A percentile compares a stretch with the other conserved stretches of the same genome.
Evolutionary conservation across 2,113 vertebrate species (phyloP).

Genomic region (Physeter macrocephalus): DNA sequence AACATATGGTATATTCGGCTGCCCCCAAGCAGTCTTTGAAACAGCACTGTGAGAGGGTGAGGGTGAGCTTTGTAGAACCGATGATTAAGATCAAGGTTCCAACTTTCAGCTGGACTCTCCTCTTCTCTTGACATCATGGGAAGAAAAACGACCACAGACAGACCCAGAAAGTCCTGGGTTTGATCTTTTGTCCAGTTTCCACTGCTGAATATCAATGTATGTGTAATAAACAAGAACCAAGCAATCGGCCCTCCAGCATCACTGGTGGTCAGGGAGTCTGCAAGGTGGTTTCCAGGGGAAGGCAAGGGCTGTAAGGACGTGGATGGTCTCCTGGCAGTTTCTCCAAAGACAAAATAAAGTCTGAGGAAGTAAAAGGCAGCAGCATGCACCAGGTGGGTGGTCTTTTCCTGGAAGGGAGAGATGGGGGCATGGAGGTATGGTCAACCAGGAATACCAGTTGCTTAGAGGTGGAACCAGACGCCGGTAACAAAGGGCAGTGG

Average conservation of each 20-base stretch:
- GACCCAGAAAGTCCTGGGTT: neutral
- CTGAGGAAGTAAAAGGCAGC: neutral
- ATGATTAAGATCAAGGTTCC: slow-evolving; percentile 28
- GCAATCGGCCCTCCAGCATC: neutral
- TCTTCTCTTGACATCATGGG: neutral
- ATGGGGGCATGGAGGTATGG: fast-evolving
- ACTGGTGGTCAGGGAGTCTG: neutral
- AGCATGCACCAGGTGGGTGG: neutral
- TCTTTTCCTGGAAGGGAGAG: neutral
- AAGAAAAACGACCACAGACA: neutral
- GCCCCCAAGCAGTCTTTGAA: slow-evolving; percentile 67
- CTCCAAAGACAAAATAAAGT: neutral
- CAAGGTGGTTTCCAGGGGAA: fast-evolving
- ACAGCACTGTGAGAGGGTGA: neutral
- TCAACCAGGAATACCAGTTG: neutral
- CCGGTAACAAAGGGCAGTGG: neutral
- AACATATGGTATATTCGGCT: slow-evolving; percentile 42
- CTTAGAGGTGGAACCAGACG: neutral
- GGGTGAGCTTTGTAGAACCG: neutral
- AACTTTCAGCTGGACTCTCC: neutral
- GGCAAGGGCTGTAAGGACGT: neutral
- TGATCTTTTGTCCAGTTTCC: neutral
- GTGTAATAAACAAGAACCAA: neutral
- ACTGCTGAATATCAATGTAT: too few species aligned
- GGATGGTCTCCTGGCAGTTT: neutral